These are phyloP conservation scores for Campoletis sonorensis DNA, from an alignment of 1,140 invertebrate species.

Conservation along the genomic window DNA sequence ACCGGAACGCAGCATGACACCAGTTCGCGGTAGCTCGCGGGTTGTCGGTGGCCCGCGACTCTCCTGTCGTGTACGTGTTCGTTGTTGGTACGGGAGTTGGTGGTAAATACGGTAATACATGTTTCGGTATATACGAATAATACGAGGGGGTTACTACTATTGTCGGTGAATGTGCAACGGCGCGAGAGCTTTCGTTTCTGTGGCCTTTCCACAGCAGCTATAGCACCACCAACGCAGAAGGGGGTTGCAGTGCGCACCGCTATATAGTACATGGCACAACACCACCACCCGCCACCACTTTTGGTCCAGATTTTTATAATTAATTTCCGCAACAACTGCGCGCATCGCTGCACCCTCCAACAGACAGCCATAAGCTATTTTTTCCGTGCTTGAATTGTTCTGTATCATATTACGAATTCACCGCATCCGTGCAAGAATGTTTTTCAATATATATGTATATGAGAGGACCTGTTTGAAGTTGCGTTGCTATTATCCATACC, in stretches of 20 bases:
- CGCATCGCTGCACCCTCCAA: conserved; percentile 12
- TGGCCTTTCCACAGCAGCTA: conserved; percentile 31
- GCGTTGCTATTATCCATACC: too few relatives aligned
- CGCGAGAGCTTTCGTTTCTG: conserved; percentile 40
- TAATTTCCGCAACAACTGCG: conserved; percentile 32
- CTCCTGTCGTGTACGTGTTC: neutral
- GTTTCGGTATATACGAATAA: conserved; percentile 7
- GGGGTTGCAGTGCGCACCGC: neutral
- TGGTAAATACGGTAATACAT: conserved; percentile 24
- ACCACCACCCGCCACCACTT: conserved; percentile 29
- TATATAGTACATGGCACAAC: neutral
- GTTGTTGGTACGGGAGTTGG: conserved; percentile 30
- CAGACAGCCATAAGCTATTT: neutral
- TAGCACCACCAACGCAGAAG: neutral
- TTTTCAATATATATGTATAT: too few relatives aligned
- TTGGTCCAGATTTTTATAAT: conserved; percentile 42
- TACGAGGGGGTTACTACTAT: conserved; percentile 15
- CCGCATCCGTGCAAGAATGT: neutral
- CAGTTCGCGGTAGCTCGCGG: conserved; percentile 37
- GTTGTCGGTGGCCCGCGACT: conserved; percentile 36
- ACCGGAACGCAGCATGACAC: conserved; percentile 43
- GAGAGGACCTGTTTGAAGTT: too few relatives aligned
- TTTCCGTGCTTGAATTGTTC: conserved; percentile 17
- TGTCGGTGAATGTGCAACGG: conserved; percentile 24
- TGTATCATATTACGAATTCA: conserved; percentile 40